Conservation (phyloP, 2,113 vertebrate genomes). For the Trinectes maculatus region DNA sequence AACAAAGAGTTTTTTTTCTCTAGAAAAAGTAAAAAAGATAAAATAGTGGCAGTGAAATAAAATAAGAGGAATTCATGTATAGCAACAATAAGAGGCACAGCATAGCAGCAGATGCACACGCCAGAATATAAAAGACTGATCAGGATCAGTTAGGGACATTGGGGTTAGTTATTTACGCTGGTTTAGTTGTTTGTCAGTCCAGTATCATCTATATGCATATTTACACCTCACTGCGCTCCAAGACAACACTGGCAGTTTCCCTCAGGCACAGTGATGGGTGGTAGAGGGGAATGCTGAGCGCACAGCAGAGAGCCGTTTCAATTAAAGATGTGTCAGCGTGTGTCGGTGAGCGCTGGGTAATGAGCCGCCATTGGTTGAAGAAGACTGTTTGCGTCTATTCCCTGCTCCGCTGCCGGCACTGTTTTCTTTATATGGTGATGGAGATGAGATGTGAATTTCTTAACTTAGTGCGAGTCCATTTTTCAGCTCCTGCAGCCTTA, state of each 20-base stretch:
- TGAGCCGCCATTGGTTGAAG: neutral
- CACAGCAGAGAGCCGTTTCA: conserved; percentile 32
- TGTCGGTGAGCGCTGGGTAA: conserved; percentile 1
- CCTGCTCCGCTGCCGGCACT: neutral
- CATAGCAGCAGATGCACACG: too few species aligned
- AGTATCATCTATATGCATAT: conserved; percentile 6
- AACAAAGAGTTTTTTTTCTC: too few species aligned
- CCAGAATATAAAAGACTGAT: too few species aligned
- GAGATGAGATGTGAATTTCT: neutral
- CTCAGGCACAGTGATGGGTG: neutral
- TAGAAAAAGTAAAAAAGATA: too few species aligned
- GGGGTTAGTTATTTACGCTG: neutral
- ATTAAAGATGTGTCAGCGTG: conserved; percentile 44
- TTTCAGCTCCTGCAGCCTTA: too few species aligned
- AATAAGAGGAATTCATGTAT: too few species aligned
- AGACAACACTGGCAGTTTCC: conserved; percentile 21
- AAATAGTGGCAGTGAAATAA: too few species aligned
- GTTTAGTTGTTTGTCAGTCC: conserved; percentile 7
- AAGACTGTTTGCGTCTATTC: neutral
- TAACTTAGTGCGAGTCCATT: too few species aligned
- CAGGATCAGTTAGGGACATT: too few species aligned
- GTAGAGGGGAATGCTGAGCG: neutral
- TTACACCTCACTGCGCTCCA: neutral
- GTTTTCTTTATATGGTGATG: neutral
- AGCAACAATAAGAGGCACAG: too few species aligned